A percentile compares a stretch with the other conserved stretches of the same genome.
Conservation (phyloP, 2,888 invertebrate genomes). For the Leucania comma region DNA sequence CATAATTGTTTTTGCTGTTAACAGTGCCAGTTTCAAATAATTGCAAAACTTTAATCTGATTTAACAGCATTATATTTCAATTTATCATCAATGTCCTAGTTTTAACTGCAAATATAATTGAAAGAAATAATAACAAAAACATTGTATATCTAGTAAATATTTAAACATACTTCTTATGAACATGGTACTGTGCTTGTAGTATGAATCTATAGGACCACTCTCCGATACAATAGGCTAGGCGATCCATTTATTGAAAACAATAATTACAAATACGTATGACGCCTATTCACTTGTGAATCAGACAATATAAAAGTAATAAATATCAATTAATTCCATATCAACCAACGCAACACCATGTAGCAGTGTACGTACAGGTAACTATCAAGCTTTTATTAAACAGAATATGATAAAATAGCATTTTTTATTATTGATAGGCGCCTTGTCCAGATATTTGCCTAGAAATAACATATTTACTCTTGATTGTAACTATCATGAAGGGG, state of each 20-base stretch:
- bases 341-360: background rate
- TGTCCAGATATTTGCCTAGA: too few relatives aligned
- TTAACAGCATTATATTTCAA: constrained; percentile 7
- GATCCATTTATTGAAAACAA: constrained; percentile 27
- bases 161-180: background rate
- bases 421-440: too few relatives aligned
- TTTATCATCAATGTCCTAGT: constrained; percentile 15
- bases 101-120: constrained; percentile 7
- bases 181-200: background rate
- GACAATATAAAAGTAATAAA: constrained; percentile 28
- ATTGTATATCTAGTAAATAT: background rate
- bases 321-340: constrained; percentile 19
- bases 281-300: constrained; percentile 36
- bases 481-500: too few relatives aligned
- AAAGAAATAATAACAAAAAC: constrained; percentile 19
- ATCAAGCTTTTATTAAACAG: constrained; percentile 16
- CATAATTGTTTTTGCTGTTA: constrained; percentile 12
- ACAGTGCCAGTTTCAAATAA: background rate
- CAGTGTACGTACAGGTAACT: background rate
- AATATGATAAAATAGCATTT: too few relatives aligned
- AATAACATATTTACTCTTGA: too few relatives aligned
- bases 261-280: constrained; percentile 6
- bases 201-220: background rate
- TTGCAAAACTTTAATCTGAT: constrained; percentile 19
- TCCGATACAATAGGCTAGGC: constrained; percentile 13